Percentiles rank a stretch among this genome's conserved stretches.
Evolutionary conservation across 2,113 vertebrate genomes (phyloP).

Genomic region (Tachycineta bicolor): DNA sequence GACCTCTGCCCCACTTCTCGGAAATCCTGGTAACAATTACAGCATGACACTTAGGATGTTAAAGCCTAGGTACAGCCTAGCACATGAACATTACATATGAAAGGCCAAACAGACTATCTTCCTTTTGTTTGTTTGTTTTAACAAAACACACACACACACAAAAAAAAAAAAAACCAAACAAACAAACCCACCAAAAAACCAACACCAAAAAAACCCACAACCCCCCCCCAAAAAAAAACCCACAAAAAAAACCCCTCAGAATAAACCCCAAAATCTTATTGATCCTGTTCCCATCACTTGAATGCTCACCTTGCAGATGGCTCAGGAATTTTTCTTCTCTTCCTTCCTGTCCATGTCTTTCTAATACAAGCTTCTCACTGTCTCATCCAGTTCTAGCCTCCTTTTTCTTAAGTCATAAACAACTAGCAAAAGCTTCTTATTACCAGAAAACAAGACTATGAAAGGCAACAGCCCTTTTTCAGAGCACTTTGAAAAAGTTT

Average conservation of each 20-base stretch:
- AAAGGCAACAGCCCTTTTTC: background rate
- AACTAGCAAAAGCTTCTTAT: background rate
- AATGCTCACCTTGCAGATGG: background rate
- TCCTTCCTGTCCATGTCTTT: background rate
- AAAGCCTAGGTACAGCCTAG: background rate
- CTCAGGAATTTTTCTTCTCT: background rate
- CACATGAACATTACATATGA: fast-evolving
- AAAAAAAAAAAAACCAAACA: too few species aligned
- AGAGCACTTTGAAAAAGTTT: background rate
- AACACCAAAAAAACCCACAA: too few species aligned
- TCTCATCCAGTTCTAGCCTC: background rate
- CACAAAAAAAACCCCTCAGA: too few species aligned
- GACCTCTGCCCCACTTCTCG: background rate
- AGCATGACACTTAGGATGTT: background rate
- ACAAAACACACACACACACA: too few species aligned
- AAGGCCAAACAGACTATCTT: background rate
- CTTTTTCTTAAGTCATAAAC: background rate
- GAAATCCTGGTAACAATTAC: background rate
- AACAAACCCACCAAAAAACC: too few species aligned
- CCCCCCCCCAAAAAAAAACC: too few species aligned
- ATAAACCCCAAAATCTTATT: background rate
- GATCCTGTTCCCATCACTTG: too few species aligned
- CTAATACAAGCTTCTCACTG: background rate
- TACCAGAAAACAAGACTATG: background rate
- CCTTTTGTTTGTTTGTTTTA: background rate